Percentiles rank a stretch among this genome's conserved stretches.
Conservation (phyloP, 2,797 vertebrate genomes). For the Artibeus lituratus region DNA sequence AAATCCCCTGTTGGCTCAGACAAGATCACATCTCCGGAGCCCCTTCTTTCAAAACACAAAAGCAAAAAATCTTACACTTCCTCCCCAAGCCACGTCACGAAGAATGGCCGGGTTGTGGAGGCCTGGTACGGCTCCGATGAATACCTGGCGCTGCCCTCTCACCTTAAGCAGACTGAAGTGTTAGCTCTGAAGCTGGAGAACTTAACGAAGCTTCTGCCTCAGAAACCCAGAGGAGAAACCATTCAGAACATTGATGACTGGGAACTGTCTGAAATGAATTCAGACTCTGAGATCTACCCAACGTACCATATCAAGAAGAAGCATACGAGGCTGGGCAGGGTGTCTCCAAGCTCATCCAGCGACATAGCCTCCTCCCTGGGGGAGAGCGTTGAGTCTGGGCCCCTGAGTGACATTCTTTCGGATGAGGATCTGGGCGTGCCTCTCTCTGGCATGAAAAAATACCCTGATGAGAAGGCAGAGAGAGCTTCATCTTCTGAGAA, state of each 20-base stretch:
- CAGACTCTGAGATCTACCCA: slow-evolving; percentile 89
- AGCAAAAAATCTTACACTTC: slow-evolving; percentile 70
- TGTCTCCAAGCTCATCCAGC: slow-evolving; percentile 92
- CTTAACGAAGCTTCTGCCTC: slow-evolving; percentile 89
- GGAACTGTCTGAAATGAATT: slow-evolving; percentile 94
- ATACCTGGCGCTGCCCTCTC: slow-evolving; percentile 94
- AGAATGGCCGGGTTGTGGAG: slow-evolving; percentile 79
- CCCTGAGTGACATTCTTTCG: slow-evolving; percentile 91
- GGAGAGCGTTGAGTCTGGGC: slow-evolving; percentile 93
- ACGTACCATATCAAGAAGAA: slow-evolving; percentile 79
- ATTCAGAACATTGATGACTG: slow-evolving; percentile 97
- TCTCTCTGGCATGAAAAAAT: slow-evolving; percentile 77
- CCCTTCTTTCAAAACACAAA: slow-evolving; percentile 67
- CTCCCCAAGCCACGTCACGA: slow-evolving; percentile 59
- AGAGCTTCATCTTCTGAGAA: slow-evolving; percentile 70
- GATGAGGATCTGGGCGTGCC: slow-evolving; percentile 87
- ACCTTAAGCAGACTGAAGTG: slow-evolving; percentile 94
- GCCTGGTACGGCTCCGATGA: slow-evolving; percentile 97
- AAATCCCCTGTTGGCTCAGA: slow-evolving; percentile 78
- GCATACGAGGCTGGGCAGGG: slow-evolving; percentile 82
- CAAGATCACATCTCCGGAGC: slow-evolving; percentile 49
- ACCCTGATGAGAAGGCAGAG: slow-evolving; percentile 69
- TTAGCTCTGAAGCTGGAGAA: slow-evolving; percentile 93
- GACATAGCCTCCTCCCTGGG: slow-evolving; percentile 91
- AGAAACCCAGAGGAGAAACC: slow-evolving; percentile 85